phyloP scores from a whole-genome alignment of 2,797 vertebrate genomes.

The Aeoliscus strigatus region DNA sequence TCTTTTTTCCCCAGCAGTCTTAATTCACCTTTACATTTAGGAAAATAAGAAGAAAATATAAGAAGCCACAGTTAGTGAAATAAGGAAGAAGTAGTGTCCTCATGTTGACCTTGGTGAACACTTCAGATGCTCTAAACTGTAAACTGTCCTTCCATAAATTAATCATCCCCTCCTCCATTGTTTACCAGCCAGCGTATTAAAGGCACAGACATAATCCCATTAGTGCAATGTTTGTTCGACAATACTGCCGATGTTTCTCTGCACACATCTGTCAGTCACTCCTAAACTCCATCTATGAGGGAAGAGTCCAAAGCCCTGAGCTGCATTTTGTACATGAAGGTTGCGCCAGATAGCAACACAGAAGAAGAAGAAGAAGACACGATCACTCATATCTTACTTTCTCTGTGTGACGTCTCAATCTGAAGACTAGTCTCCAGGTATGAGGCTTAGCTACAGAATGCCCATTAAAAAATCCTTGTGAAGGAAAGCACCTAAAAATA shows the following conservation, averaged over 20 bases:
- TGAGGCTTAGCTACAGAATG: too few relatives aligned
- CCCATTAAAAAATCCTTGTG: too few relatives aligned
- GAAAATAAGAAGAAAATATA: background rate
- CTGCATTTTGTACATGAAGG: slow-evolving; percentile 16
- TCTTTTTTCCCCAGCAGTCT: too few relatives aligned
- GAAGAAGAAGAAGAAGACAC: too few relatives aligned
- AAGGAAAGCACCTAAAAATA: too few relatives aligned
- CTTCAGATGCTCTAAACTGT: slow-evolving; percentile 41
- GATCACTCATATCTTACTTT: too few relatives aligned
- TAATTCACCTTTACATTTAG: background rate
- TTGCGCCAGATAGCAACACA: slow-evolving; percentile 10
- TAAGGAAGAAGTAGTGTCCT: too few relatives aligned
- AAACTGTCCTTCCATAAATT: slow-evolving; percentile 44
- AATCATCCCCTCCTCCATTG: slow-evolving; percentile 43
- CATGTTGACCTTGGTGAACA: slow-evolving; percentile 36
- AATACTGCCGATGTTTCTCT: background rate
- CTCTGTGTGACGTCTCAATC: too few relatives aligned
- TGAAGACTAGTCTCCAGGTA: too few relatives aligned
- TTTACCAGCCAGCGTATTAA: slow-evolving; percentile 48
- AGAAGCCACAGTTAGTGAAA: background rate
- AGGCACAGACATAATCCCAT: slow-evolving; percentile 41
- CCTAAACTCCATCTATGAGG: slow-evolving; percentile 17
- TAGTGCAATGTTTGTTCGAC: slow-evolving; percentile 30
- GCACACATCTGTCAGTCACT: slow-evolving; percentile 29
- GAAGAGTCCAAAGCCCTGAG: slow-evolving; percentile 20